These are phyloP conservation scores for Gila orcuttii DNA, from an alignment of 2,113 vertebrate species.

Conservation along the genomic window DNA sequence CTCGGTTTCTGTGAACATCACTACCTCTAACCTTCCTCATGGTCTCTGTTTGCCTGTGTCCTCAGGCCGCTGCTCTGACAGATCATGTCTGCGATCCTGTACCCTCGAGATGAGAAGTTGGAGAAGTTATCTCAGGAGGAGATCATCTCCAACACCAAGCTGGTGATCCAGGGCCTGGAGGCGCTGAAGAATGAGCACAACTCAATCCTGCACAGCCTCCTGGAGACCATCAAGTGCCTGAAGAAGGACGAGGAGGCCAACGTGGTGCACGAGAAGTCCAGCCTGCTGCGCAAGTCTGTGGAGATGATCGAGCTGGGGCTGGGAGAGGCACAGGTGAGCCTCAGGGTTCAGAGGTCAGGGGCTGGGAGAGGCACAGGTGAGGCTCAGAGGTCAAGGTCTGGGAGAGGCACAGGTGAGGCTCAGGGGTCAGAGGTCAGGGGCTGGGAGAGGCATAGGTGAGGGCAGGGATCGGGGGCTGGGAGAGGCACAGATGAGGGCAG, in stretches of 20 bases:
- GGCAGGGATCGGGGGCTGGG: no score
- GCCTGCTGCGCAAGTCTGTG: slow-evolving; percentile 92
- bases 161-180: slow-evolving; percentile 97
- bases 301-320: slow-evolving; percentile 98
- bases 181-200: slow-evolving; percentile 97
- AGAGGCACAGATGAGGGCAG: no score
- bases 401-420: no score
- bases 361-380: no score
- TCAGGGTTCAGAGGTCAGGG: no score
- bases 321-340: slow-evolving; percentile 63
- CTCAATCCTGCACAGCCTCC: slow-evolving; percentile 94
- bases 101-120: slow-evolving; percentile 89
- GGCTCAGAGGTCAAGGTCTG: no score
- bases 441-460: no score
- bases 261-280: slow-evolving; percentile 96
- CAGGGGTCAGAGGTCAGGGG: no score
- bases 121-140: slow-evolving; percentile 97
- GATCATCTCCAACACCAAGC: slow-evolving; percentile 95
- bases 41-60: no score
- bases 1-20: no score
- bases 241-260: slow-evolving; percentile 98
- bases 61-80: slow-evolving; percentile 69
- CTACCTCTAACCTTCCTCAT: no score
- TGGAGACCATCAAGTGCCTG: slow-evolving; percentile 97
- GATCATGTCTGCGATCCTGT: slow-evolving; percentile 91